Conservation (phyloP, 2,888 invertebrate species). For the Tipula confusa region DNA sequence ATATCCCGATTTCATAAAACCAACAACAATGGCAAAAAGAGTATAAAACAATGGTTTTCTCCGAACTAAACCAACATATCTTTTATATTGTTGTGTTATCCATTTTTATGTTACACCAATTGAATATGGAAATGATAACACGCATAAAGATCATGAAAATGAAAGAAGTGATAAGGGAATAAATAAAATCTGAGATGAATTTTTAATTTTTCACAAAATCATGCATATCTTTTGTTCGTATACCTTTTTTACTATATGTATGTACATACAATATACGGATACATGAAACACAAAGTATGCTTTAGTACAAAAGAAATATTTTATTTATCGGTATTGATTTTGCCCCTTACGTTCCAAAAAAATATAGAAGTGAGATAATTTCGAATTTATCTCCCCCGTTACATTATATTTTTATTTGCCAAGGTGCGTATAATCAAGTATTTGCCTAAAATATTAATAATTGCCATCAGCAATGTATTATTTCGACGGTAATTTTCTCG, state of each 20-base stretch:
- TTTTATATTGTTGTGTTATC: conserved; percentile 25
- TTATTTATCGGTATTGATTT: conserved; percentile 3
- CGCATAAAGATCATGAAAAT: conserved; percentile 25
- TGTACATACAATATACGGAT: not conserved
- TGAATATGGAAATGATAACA: conserved; percentile 25
- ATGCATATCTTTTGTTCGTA: not conserved
- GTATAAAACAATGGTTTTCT: not conserved
- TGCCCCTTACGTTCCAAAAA: not conserved
- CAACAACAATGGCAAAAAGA: not conserved
- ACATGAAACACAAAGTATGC: not conserved
- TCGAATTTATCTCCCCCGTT: not conserved
- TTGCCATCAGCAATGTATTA: not conserved
- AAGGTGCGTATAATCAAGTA: not conserved
- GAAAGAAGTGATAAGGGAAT: conserved; percentile 25
- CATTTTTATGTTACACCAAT: conserved; percentile 25
- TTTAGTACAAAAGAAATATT: not conserved
- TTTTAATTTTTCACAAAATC: conserved; percentile 20
- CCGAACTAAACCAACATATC: not conserved
- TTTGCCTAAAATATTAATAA: conserved; percentile 20
- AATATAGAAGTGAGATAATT: not conserved
- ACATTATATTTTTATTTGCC: not conserved
- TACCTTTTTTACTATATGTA: not conserved
- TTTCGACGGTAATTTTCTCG: not conserved
- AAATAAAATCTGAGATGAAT: conserved; percentile 25
- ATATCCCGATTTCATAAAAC: not conserved